Conservation (phyloP, 2,113 vertebrate species). For the Pionites leucogaster region DNA sequence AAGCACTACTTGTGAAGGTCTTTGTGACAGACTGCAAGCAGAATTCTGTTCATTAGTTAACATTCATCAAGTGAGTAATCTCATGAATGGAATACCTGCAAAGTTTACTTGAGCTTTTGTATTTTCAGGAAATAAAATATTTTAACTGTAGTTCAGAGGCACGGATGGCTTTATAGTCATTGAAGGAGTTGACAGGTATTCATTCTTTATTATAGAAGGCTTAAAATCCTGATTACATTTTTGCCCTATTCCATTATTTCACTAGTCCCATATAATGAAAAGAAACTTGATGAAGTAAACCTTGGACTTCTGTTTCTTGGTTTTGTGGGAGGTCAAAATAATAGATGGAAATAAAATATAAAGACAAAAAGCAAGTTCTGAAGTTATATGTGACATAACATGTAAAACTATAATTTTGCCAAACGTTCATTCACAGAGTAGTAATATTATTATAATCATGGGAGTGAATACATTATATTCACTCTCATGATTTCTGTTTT, state of each 20-base stretch:
- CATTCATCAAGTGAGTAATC: background rate
- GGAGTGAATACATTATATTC: background rate
- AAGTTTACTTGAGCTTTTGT: background rate
- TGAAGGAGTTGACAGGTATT: background rate
- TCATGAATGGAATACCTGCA: background rate
- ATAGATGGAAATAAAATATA: background rate
- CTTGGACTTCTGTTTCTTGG: background rate
- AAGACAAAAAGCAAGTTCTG: background rate
- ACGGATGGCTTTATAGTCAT: background rate
- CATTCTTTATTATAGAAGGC: background rate
- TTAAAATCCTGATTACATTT: background rate
- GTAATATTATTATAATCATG: background rate
- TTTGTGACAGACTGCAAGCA: background rate
- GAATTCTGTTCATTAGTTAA: background rate
- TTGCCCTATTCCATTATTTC: background rate
- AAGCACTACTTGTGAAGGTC: background rate
- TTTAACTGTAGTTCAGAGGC: background rate
- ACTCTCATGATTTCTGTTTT: background rate
- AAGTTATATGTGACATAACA: background rate
- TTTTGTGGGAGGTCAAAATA: background rate
- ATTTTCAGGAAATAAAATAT: background rate
- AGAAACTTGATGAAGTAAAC: background rate
- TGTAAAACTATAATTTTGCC: background rate
- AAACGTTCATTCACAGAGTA: background rate
- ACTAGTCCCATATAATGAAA: background rate